Evolutionary conservation across 1,140 invertebrate species (phyloP).

Genomic region (Rhynchophorus ferrugineus): DNA sequence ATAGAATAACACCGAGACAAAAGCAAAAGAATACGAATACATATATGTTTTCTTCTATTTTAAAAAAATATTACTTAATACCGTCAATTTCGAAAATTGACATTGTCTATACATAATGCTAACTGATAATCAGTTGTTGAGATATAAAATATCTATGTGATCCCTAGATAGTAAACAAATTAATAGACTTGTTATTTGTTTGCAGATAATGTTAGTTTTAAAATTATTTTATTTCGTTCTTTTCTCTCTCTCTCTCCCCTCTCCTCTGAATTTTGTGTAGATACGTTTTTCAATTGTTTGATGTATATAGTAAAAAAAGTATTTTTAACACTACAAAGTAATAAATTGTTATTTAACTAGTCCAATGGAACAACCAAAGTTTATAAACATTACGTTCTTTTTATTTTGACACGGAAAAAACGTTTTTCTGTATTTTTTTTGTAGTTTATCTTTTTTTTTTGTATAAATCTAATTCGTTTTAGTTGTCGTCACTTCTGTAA

Average conservation of each 20-base stretch:
- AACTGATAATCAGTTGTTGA: conserved; percentile 36
- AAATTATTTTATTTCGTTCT: conserved; percentile 7
- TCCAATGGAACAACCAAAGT: conserved; percentile 41
- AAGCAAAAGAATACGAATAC: too few species aligned
- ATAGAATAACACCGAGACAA: too few species aligned
- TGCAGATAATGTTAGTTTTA: conserved; percentile 19
- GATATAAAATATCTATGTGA: conserved; percentile 30
- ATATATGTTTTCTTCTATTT: background rate
- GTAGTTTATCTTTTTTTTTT: conserved; percentile 26
- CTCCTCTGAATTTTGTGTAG: conserved; percentile 15
- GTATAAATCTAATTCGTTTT: conserved; percentile 23
- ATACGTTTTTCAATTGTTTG: conserved; percentile 17
- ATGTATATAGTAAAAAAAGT: conserved; percentile 23
- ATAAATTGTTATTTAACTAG: conserved; percentile 33
- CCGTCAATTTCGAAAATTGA: conserved; percentile 13
- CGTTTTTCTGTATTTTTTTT: too few species aligned
- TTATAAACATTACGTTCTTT: conserved; percentile 2
- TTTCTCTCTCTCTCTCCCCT: too few species aligned
- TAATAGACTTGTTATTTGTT: conserved; percentile 27
- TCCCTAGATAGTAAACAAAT: conserved; percentile 27
- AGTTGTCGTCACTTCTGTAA: conserved; percentile 13
- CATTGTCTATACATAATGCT: conserved; percentile 15
- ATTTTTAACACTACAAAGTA: conserved; percentile 5
- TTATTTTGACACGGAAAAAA: too few species aligned
- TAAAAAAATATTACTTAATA: background rate